Conservation (phyloP, 92 coral and sea anemone species). For the Montipora capitata region DNA sequence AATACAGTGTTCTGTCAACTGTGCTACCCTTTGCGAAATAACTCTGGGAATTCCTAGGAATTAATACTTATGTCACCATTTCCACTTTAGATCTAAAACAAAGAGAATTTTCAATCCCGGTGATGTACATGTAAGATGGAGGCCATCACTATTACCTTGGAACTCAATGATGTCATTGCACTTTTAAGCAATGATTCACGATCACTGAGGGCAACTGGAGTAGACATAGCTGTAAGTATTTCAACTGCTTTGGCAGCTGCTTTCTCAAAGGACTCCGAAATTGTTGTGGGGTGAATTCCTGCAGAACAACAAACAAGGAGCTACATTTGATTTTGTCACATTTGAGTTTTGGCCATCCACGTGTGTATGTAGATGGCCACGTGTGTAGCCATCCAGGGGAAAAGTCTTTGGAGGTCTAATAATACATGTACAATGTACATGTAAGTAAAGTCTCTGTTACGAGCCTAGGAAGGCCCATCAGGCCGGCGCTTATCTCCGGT, state of each 20-base stretch:
- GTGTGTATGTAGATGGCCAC: too few relatives aligned
- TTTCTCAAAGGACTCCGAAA: slow-evolving; percentile 94
- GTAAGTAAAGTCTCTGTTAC: too few relatives aligned
- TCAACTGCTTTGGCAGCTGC: slow-evolving; percentile 94
- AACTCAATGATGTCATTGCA: slow-evolving; percentile 96
- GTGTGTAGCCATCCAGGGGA: too few relatives aligned
- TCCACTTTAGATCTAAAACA: slow-evolving; percentile 88
- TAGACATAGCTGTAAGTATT: slow-evolving; percentile 88
- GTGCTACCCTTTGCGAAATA: too few relatives aligned
- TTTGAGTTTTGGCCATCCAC: too few relatives aligned
- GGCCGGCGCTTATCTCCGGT: too few relatives aligned
- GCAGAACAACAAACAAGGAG: neutral
- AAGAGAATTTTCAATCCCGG: neutral
- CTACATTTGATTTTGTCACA: too few relatives aligned
- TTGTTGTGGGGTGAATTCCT: slow-evolving; percentile 98
- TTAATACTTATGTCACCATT: slow-evolving; percentile 95
- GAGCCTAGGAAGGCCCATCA: too few relatives aligned
- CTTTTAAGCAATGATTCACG: slow-evolving; percentile 94
- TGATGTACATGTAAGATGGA: neutral
- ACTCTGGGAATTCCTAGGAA: too few relatives aligned
- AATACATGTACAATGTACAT: too few relatives aligned
- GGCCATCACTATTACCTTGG: slow-evolving; percentile 74
- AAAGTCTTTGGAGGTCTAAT: too few relatives aligned
- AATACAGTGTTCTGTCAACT: too few relatives aligned
- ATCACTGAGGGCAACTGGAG: slow-evolving; percentile 95